These are phyloP conservation scores for Phaethon lepturus DNA, from an alignment of 2,113 vertebrate genomes.

Conservation along the genomic window DNA sequence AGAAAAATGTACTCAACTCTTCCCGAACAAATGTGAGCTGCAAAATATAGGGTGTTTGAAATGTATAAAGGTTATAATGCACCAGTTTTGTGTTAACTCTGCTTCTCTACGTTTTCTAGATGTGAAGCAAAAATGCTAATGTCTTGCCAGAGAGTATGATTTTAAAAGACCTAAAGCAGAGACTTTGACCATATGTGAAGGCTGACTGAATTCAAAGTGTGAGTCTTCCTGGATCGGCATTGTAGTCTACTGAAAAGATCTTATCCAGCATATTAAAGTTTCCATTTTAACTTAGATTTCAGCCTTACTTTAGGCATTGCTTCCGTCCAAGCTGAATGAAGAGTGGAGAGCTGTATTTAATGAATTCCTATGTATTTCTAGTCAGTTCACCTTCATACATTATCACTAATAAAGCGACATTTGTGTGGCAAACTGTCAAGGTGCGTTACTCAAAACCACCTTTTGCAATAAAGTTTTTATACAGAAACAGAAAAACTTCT, in stretches of 20 bases:
- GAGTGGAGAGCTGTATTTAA: neutral
- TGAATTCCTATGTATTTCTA: neutral
- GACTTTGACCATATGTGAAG: neutral
- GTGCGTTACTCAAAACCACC: neutral
- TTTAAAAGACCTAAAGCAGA: neutral
- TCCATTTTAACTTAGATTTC: neutral
- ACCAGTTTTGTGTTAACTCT: neutral
- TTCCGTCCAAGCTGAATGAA: neutral
- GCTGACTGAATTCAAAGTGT: neutral
- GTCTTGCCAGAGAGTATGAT: neutral
- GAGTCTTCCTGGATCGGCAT: neutral
- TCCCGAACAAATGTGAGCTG: neutral
- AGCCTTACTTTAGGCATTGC: neutral
- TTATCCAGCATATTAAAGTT: neutral
- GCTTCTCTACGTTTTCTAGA: neutral
- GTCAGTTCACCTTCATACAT: neutral
- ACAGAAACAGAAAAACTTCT: neutral
- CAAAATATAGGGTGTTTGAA: neutral
- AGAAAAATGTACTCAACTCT: neutral
- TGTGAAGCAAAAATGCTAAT: neutral
- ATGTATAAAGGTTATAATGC: neutral
- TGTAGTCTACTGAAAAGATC: neutral
- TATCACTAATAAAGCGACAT: neutral
- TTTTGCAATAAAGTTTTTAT: neutral
- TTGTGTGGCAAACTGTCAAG: neutral